Evolutionary conservation across 2,797 vertebrate species (phyloP), one percentile per base, ranked within the genome.

Genomic region (Oreochromis grahami): DNA sequence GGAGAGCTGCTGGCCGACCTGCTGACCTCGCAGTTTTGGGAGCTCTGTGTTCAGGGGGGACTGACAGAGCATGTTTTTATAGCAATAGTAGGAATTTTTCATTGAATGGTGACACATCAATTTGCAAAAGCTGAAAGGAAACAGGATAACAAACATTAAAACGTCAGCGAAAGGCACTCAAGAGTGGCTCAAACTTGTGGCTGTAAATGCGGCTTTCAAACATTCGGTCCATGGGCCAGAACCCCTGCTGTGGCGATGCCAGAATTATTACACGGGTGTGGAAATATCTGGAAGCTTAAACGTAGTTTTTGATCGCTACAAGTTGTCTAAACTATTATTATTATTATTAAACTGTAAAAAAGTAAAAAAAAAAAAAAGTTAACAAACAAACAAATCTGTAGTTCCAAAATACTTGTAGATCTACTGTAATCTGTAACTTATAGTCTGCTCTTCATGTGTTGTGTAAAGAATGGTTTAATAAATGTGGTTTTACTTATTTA

Each of bases 1-100:
- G 78, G 65, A 77, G 58, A 56, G 41, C 79, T 76, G 82, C 51
- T 51, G 63, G 72, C 55, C 74, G 81, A 92, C 88, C 89, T 5
- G 53, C 45, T 88, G 83, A 84, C 87, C 89, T 86, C 5, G 14
- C 34, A 79, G 38, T n/a, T 74, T 32, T 48, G 43, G 43, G 10
- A 74, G 17, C 14, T 14, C 52, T 78, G 52, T n/a, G 36, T 56
- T 78, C 11, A 43, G 17, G 52, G 52, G 15, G 7, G 15, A 43
- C 29, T 36, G 74, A 53, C 29, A 36, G n/a, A 53, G n/a, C 34
- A 36, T 76, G 32, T 55, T 21, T 77, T 77, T 38, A 55, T 55
- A 26, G 50, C 74, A 53, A 77, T 29, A 77, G 76, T 53, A 17
- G 50, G 34, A 11, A 32, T 45, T 13, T 56, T 43, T 32, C 12